Base-by-base conservation (phyloP, 92 coral and sea anemone genomes). In the Anthopleura xanthogrammica region DNA sequence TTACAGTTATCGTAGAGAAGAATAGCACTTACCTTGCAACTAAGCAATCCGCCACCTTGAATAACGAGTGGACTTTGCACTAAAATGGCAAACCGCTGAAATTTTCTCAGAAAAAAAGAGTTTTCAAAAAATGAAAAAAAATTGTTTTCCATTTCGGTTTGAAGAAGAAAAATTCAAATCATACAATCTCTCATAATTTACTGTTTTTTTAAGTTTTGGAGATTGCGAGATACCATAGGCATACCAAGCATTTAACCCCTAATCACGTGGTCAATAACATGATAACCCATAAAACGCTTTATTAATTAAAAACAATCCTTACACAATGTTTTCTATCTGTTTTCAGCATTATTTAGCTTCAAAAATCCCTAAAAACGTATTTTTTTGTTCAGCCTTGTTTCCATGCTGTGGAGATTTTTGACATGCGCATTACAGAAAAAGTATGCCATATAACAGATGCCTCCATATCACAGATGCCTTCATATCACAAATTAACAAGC, bases 381-480 rank as follows among this genome's bases (percentile, higher is more conserved):
- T 65, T 22, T 65, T 65, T 23, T 65, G 72, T 8, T 65, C 72
- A 65, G 72, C 72, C 72, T 65, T 12, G 72, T 65, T 65, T 65
- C 72, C 72, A 65, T 65, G 72, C 72, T 65, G 41, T 65, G n/a
- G 40, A 16, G 41, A 20, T 65, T 65, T 65, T 65, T 65, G 72
- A 65, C 72, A 65, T 65, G 72, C 72, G 72, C 72, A 65, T 65
- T 65, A 65, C 72, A 65, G 72, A 36, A 65, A 65, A 65, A 23
- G 72, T 65, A 65, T 3, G 72, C 72, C 72, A 20, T 65, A n/a
- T n/a, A n/a, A n/a, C n/a, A n/a, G n/a, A n/a, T n/a, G n/a, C n/a
- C n/a, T n/a, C n/a, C n/a, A n/a, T n/a, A 65, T 3, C 41, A 20
- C 72, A 65, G 40, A 65, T 65, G 72, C 72, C 72, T 65, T 36